Base-by-base conservation (phyloP, 2,797 vertebrate genomes). In the Octomys mimax region DNA sequence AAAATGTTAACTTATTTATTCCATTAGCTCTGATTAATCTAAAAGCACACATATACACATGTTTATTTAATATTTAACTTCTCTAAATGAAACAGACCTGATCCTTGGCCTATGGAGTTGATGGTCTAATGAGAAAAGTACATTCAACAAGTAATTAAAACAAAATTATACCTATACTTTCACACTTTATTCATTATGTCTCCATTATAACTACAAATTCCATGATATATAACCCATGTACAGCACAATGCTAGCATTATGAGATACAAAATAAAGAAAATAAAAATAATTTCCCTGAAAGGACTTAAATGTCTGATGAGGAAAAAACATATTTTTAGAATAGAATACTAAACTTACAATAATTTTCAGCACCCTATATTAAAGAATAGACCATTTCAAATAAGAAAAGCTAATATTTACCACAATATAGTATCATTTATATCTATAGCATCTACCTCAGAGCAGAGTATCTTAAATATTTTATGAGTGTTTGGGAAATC, bases 251-350 rank as follows among this genome's bases (percentile, higher is more conserved):
- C 22, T n/a, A 64, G 0, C 96, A 52, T 31, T 80, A 61, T 6
- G 24, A 84, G 33, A 54, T 59, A 80, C 2, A 75, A 95, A 81
- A 78, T 57, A 92, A 89, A 91, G 18, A 49, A 91, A 89, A 95
- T 84, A 77, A 52, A 66, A 26, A 70, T 49, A 81, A 91, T 80
- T 95, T n/a, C 85, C 46, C 33, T 71, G 22, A 95, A 91, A 80
- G 8, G 33, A 61, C 13, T 81, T 96, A 82, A 70, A 57, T 71
- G 9, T 71, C 21, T 39, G 70, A 19, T 36, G 62, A 83, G 31
- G 39, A 92, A 92, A 90, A 88, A 4, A 82, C 83, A 24, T 75
- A 81, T 61, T 93, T 87, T 68, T 78, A 81, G n/a, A 94, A 31
- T 28, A 91, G 21, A 54, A 81, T 21, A 77, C 28, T 79, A 26